Percentiles rank a stretch among this genome's conserved stretches.
These are phyloP conservation scores for Meta bourneti DNA, from an alignment of 2,888 invertebrate species.

Conservation along the genomic window DNA sequence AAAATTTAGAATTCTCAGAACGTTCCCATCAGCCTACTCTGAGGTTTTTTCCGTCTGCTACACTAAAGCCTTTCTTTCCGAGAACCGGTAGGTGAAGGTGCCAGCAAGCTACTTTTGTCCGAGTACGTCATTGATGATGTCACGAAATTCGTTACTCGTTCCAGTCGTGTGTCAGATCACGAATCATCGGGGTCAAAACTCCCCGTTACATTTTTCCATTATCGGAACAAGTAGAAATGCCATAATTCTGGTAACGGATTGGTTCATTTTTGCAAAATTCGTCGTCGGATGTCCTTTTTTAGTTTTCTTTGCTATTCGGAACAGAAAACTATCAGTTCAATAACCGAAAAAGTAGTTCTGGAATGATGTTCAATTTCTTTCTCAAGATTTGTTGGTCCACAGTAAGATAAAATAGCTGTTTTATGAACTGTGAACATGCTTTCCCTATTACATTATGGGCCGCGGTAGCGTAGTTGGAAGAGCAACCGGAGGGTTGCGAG, in stretches of 20 bases:
- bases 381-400: too few relatives aligned
- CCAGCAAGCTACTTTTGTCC: slow-evolving; percentile 28
- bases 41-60: neutral
- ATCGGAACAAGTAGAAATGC: neutral
- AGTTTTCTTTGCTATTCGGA: too few relatives aligned
- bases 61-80: neutral
- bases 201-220: neutral
- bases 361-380: too few relatives aligned
- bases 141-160: slow-evolving; percentile 30
- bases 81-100: slow-evolving; percentile 37
- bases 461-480: too few relatives aligned
- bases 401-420: too few relatives aligned
- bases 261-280: neutral
- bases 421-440: too few relatives aligned
- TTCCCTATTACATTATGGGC: too few relatives aligned
- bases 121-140: slow-evolving; percentile 36
- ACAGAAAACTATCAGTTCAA: slow-evolving; percentile 7
- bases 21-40: slow-evolving; percentile 16
- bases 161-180: slow-evolving; percentile 35
- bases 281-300: too few relatives aligned
- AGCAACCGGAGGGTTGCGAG: too few relatives aligned
- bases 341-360: neutral
- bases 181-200: slow-evolving; percentile 15
- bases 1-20: slow-evolving; percentile 36
- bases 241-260: neutral